Percentiles rank a stretch among this genome's conserved stretches.
Conservation (phyloP, 2,797 vertebrate genomes). For the Acipenser ruthenus region DNA sequence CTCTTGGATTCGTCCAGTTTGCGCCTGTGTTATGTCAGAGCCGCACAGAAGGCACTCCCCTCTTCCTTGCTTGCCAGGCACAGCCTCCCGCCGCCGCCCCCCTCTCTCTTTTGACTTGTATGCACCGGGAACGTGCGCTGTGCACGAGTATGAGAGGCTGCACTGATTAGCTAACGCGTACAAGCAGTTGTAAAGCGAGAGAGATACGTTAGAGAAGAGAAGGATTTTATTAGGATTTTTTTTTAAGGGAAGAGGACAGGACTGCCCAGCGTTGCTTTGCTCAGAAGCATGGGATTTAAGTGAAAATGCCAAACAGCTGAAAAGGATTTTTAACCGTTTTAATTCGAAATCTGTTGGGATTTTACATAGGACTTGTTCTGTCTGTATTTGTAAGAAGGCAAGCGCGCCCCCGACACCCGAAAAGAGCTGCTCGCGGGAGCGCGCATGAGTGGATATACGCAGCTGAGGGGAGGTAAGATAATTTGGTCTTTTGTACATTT, state of each 20-base stretch:
- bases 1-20: constrained; percentile 5
- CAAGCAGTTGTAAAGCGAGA: constrained; percentile 24
- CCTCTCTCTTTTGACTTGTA: not conserved
- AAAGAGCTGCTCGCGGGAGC: constrained; percentile 5
- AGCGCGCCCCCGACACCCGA: constrained; percentile 1
- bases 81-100: constrained; percentile 9
- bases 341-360: constrained; percentile 1
- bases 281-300: constrained; percentile 22
- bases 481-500: not conserved
- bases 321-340: not conserved
- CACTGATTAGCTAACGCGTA: constrained; percentile 50
- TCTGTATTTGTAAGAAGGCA: not conserved
- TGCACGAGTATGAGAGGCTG: constrained; percentile 40
- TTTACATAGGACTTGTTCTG: constrained; percentile 9
- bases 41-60: not conserved
- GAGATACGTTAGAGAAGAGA: constrained; percentile 30
- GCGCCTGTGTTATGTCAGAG: not conserved
- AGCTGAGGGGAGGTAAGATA: constrained; percentile 16
- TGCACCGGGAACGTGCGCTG: constrained; percentile 43
- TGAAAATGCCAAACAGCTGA: not conserved
- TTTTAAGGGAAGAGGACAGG: constrained; percentile 12
- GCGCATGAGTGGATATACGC: constrained; percentile 5
- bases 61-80: constrained; percentile 14
- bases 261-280: constrained; percentile 20
- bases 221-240: constrained; percentile 16